A percentile compares a stretch with the other conserved stretches of the same genome.
Evolutionary conservation across 2,888 invertebrate genomes (phyloP).

Genomic region (Sylvicola cinctus): DNA sequence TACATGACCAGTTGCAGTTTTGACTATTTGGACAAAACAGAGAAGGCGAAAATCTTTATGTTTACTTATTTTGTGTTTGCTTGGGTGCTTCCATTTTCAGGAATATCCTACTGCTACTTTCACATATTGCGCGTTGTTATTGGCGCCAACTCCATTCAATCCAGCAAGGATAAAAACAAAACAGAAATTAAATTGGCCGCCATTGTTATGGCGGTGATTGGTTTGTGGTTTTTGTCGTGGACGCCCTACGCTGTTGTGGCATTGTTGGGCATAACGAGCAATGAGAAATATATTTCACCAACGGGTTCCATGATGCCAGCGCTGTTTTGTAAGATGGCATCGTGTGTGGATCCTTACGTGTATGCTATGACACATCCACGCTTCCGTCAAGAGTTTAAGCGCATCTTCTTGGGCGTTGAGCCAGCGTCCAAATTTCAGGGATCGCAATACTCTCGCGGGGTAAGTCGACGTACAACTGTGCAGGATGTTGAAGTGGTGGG

Average conservation of each 20-base stretch:
- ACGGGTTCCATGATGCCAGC: constrained; percentile 55
- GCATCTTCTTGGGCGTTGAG: too few species aligned
- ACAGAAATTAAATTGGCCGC: constrained; percentile 51
- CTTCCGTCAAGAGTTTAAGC: constrained; percentile 36
- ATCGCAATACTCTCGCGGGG: too few species aligned
- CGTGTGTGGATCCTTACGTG: constrained; percentile 61
- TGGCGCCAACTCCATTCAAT: constrained; percentile 29
- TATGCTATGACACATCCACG: constrained; percentile 63
- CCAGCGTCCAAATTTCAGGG: too few species aligned
- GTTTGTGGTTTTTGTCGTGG: constrained; percentile 61
- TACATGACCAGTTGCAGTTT: constrained; percentile 70
- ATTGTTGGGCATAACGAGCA: constrained; percentile 46
- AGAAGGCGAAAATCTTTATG: constrained; percentile 42
- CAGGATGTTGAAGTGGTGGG: too few species aligned
- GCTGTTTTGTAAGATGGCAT: constrained; percentile 59
- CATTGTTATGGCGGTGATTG: constrained; percentile 45
- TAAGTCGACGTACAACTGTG: too few species aligned
- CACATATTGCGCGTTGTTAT: constrained; percentile 48
- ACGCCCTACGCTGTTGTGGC: constrained; percentile 62
- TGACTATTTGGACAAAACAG: constrained; percentile 54
- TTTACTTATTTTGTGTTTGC: constrained; percentile 54
- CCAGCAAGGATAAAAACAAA: constrained; percentile 40
- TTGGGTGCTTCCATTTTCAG: constrained; percentile 48
- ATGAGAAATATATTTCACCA: constrained; percentile 42
- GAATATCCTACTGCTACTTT: constrained; percentile 53